These are phyloP conservation scores for Ditylenchus weischeri DNA, from an alignment of 2,888 invertebrate species.

Conservation along the genomic window DNA sequence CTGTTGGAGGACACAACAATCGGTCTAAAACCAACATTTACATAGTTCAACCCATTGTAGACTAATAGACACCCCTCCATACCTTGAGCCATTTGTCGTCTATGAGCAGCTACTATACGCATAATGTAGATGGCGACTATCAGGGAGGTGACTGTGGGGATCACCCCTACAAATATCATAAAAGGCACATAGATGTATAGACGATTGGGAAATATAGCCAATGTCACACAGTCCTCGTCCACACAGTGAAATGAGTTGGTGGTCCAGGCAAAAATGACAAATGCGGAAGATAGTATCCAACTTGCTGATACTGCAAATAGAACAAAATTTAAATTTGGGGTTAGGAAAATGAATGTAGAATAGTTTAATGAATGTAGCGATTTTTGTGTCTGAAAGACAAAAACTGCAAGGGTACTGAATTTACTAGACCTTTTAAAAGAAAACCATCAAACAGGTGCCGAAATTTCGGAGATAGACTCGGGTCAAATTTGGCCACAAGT, in stretches of 20 bases:
- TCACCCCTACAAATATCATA: constrained; percentile 49
- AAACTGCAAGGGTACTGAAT: no score
- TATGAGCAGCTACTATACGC: constrained; percentile 50
- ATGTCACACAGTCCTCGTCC: constrained; percentile 32
- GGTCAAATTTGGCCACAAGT: no score
- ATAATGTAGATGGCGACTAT: constrained; percentile 54
- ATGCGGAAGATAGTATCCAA: constrained; percentile 46
- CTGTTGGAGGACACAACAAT: constrained; percentile 20
- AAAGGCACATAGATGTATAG: constrained; percentile 41
- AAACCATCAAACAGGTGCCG: no score
- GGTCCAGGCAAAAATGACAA: constrained; percentile 49
- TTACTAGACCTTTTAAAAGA: no score
- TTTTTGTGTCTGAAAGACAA: no score
- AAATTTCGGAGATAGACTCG: no score
- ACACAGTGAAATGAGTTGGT: constrained; percentile 42
- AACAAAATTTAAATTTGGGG: no score
- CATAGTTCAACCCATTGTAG: background rate
- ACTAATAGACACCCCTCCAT: background rate
- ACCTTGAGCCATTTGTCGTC: constrained; percentile 46
- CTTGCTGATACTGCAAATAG: constrained; percentile 29
- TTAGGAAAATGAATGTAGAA: no score
- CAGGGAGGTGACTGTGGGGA: constrained; percentile 54
- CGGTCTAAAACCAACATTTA: constrained; percentile 21
- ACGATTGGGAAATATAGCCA: constrained; percentile 41
- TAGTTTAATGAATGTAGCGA: no score